Conservation (phyloP, 2,797 vertebrate genomes). For the Micromesistius poutassou region DNA sequence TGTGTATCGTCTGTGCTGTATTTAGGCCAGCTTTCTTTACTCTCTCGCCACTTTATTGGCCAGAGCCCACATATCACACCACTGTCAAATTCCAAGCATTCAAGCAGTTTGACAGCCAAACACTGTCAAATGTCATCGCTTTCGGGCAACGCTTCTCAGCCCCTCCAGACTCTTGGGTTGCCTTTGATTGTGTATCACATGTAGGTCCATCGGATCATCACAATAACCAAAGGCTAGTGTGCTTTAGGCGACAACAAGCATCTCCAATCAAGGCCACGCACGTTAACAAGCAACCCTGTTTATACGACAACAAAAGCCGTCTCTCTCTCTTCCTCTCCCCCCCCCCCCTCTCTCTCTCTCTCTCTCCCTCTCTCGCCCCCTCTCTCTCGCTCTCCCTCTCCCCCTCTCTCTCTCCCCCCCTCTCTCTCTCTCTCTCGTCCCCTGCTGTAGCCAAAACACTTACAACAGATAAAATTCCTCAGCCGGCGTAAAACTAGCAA, state of each 20-base stretch:
- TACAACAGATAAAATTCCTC: not conserved
- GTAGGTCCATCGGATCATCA: not conserved
- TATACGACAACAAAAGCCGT: conserved; percentile 1
- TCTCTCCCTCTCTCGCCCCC: too few species aligned
- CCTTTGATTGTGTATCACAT: too few species aligned
- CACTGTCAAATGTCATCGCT: conserved; percentile 22
- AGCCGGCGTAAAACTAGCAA: not conserved
- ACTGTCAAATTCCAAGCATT: conserved; percentile 52
- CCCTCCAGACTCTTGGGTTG: not conserved
- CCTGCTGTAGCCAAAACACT: not conserved
- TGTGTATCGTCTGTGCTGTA: not conserved
- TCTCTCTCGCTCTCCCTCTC: too few species aligned
- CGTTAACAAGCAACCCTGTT: not conserved
- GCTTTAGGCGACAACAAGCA: not conserved
- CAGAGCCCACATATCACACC: conserved; percentile 44
- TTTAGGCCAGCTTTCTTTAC: conserved; percentile 22
- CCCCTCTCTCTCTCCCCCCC: too few species aligned
- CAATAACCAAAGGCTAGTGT: not conserved
- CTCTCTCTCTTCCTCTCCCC: too few species aligned
- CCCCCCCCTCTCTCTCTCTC: too few species aligned
- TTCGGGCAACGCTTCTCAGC: conserved; percentile 11
- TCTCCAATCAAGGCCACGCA: not conserved
- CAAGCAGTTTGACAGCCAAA: conserved; percentile 48
- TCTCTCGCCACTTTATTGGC: conserved; percentile 40
- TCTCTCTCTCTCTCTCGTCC: too few species aligned